phyloP scores from a whole-genome alignment of 2,888 invertebrate genomes.

The Amiota minor region DNA sequence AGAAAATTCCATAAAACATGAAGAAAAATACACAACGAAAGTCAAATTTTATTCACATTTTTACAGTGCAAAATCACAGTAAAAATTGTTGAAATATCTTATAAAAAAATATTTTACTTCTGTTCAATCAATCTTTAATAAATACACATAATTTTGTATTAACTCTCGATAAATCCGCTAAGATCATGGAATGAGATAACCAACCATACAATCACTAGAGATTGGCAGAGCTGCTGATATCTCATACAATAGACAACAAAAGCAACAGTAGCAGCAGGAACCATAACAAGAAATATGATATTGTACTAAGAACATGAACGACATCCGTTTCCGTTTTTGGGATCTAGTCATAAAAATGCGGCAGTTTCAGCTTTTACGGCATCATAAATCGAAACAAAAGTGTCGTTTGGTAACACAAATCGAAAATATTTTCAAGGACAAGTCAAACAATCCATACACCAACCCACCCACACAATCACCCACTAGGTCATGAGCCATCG shows the following conservation, averaged over 20 bases:
- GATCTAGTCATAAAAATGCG: slow-evolving; percentile 53
- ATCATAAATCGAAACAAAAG: slow-evolving; percentile 62
- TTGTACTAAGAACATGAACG: slow-evolving; percentile 21
- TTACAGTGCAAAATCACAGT: slow-evolving; percentile 44
- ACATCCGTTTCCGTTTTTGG: slow-evolving; percentile 43
- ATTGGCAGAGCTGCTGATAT: slow-evolving; percentile 24
- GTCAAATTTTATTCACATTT: slow-evolving; percentile 22
- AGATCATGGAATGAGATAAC: slow-evolving; percentile 28
- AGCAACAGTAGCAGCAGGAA: slow-evolving; percentile 28
- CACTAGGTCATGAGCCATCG: too few relatives aligned
- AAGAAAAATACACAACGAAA: neutral
- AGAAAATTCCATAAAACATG: slow-evolving; percentile 29
- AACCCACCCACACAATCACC: neutral
- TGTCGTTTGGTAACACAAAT: slow-evolving; percentile 58
- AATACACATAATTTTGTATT: slow-evolving; percentile 34
- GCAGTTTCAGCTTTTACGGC: slow-evolving; percentile 59
- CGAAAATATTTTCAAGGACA: slow-evolving; percentile 27
- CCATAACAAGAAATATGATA: slow-evolving; percentile 2
- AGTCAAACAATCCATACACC: slow-evolving; percentile 21
- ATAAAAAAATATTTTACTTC: slow-evolving; percentile 34
- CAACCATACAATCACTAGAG: slow-evolving; percentile 33
- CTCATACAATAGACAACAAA: slow-evolving; percentile 8
- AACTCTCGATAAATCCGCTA: slow-evolving; percentile 43
- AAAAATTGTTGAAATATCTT: slow-evolving; percentile 52
- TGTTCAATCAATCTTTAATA: slow-evolving; percentile 43